phyloP scores from a whole-genome alignment of 2,113 vertebrate species.

The Poecilia latipinna region DNA sequence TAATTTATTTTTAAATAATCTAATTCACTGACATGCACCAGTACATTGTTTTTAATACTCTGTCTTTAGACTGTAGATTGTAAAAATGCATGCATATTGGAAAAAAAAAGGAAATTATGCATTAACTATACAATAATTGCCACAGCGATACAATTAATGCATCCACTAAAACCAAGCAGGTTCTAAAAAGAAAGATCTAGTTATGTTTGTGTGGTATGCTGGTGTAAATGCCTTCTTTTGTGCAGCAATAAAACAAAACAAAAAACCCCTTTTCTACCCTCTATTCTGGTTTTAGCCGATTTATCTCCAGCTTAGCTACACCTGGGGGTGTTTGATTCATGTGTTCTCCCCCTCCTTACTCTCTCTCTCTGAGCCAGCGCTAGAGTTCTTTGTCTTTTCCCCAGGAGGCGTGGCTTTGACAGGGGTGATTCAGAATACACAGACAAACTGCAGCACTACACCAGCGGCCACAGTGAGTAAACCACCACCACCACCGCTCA shows the following conservation, averaged over 20 bases:
- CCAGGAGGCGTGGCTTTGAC: constrained; percentile 97
- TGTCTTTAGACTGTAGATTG: background rate
- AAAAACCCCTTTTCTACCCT: background rate
- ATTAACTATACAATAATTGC: background rate
- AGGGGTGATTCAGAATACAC: constrained; percentile 97
- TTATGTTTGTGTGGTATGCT: background rate
- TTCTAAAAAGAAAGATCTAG: background rate
- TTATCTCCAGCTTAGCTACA: constrained; percentile 20
- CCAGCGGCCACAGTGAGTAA: constrained; percentile 99
- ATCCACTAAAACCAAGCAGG: background rate
- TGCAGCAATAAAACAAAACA: constrained; percentile 1
- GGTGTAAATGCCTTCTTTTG: constrained; percentile 6
- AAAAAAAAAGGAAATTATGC: background rate
- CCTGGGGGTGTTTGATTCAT: constrained; percentile 56
- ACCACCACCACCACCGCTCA: constrained; percentile 12
- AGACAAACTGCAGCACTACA: constrained; percentile 99
- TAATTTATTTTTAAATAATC: background rate
- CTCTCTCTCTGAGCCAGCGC: constrained; percentile 56
- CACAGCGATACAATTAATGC: background rate
- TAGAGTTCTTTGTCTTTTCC: constrained; percentile 85
- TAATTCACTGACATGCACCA: background rate
- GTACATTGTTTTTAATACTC: background rate
- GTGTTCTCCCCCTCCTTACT: constrained; percentile 35
- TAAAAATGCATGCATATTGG: background rate
- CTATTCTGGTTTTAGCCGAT: background rate